These are phyloP conservation scores for Formica exsecta DNA, from an alignment of 1,140 invertebrate genomes.

Conservation along the genomic window DNA sequence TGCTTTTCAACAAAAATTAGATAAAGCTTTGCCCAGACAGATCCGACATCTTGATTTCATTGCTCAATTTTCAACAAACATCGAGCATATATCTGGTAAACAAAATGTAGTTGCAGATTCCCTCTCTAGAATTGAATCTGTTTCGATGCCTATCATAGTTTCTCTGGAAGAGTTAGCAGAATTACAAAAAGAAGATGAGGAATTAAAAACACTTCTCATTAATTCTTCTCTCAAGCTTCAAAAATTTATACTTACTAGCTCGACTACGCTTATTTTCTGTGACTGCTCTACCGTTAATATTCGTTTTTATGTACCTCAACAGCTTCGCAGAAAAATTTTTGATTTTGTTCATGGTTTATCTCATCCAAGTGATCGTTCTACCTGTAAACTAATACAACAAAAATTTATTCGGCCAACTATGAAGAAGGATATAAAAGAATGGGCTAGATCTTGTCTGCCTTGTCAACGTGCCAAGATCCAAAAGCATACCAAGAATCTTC, in stretches of 20 bases:
- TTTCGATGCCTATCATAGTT: not conserved
- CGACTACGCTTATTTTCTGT: not conserved
- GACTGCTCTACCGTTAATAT: not conserved
- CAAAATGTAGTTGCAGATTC: not conserved
- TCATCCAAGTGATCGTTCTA: not conserved
- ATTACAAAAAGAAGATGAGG: not conserved
- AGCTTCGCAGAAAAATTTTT: not conserved
- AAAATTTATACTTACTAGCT: not conserved
- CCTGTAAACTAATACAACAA: not conserved
- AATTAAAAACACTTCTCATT: not conserved
- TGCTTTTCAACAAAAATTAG: not conserved
- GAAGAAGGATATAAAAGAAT: constrained; percentile 6
- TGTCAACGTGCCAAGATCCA: constrained; percentile 20
- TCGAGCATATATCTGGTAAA: not conserved
- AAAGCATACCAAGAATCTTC: not conserved
- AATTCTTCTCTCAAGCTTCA: not conserved
- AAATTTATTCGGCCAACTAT: constrained; percentile 10
- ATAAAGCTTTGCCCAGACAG: not conserved
- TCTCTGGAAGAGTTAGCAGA: not conserved
- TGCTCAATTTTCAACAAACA: not conserved
- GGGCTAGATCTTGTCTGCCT: no score
- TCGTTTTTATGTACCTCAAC: constrained; percentile 11
- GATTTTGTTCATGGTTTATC: not conserved
- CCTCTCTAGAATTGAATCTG: not conserved
- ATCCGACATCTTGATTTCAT: not conserved